phyloP scores from a whole-genome alignment of 1,140 invertebrate species.

The Apis cerana region DNA sequence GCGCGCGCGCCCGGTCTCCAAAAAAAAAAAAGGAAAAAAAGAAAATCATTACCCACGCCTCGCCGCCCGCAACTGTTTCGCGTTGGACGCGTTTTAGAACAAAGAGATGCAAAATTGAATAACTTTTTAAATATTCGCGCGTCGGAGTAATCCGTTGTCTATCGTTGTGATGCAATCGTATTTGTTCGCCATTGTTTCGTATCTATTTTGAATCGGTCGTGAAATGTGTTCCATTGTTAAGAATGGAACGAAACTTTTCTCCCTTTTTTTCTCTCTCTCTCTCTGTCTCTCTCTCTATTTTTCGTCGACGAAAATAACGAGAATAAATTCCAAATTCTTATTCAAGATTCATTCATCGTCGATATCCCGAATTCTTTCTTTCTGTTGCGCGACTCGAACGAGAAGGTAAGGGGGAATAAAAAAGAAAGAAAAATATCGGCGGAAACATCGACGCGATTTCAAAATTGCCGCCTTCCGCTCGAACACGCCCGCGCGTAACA shows the following conservation, averaged over 20 bases:
- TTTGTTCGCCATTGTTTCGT: neutral
- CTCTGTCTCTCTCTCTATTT: neutral
- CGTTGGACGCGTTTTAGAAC: neutral
- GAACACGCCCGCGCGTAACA: neutral
- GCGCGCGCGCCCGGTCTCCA: too few species aligned
- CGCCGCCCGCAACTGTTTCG: neutral
- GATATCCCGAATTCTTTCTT: too few species aligned
- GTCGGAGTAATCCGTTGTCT: neutral
- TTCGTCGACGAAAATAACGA: too few species aligned
- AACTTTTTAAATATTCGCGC: neutral
- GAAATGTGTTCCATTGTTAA: neutral
- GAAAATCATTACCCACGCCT: neutral
- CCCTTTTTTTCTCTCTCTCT: neutral
- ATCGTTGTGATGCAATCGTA: neutral
- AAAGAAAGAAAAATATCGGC: neutral
- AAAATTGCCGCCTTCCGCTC: constrained; percentile 6
- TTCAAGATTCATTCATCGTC: too few species aligned
- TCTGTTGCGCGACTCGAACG: too few species aligned
- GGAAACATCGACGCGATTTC: neutral
- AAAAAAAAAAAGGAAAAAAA: neutral
- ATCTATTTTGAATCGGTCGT: neutral
- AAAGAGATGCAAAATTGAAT: neutral
- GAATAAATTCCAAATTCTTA: too few species aligned
- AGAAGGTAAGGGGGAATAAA: neutral
- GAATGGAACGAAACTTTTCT: neutral